Evolutionary conservation across 2,888 invertebrate genomes (phyloP), one percentile per base, ranked within the genome.

Genomic region (Cremastobaeus sp.): DNA sequence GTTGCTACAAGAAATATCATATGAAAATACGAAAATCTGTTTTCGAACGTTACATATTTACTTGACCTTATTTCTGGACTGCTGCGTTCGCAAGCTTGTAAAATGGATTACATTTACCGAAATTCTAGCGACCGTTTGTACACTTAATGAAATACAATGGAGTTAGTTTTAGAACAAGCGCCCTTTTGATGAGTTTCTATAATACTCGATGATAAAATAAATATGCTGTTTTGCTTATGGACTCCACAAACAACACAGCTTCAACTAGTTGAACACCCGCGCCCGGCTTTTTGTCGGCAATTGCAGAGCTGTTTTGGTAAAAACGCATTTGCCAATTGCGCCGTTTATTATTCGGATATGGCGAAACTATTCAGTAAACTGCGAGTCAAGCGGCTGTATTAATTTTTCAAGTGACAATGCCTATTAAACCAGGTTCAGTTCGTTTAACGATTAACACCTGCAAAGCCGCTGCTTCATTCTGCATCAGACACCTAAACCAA

Each of bases 361-460:
- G n/a, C n/a, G 25, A 60, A 69, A 69, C 52, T 45, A 52, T 45
- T 43, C 47, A 62, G 64, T 35, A 50, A 70, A 70, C 62, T 55
- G 54, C n/a, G n/a, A 25, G 17, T 11, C 47, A 69, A 15, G 62
- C 62, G 54, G 34, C 59, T 57, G 37, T 37, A 57, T 71, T 65
- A 72, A 65, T 59, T 45, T 20, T 52, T 6, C 25, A 52, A 65
- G 47, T 45, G 64, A 65, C 59, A 65, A 52, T 65, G 48, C 30
- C 52, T 39, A 54, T 55, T 72, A 54, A 72, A 41, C 48, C 60
- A 45, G 45, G 55, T 48, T 68, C 45, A 57, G 45, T n/a, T n/a
- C n/a, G n/a, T n/a, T 37, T 48, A 35, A 64, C 47, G 59, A 74
- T 69, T 64, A 68, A 74, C 69, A 74, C 69, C 57, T 54, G 64